Evolutionary conservation across 2,797 vertebrate genomes (phyloP).

Genomic region (Psittacula derbiana): DNA sequence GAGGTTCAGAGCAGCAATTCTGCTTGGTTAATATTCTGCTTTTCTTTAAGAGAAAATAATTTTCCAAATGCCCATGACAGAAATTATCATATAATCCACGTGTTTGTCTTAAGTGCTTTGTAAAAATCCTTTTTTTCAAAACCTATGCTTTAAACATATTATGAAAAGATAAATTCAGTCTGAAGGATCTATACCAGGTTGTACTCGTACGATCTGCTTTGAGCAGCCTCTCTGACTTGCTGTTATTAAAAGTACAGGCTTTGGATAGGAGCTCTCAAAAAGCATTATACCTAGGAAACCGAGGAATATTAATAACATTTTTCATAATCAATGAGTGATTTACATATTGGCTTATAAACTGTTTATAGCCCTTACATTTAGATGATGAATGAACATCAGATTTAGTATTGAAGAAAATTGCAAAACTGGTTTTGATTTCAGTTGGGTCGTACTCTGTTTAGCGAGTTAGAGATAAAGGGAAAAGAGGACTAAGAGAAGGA

Average conservation of each 20-base stretch:
- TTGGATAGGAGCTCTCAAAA: not conserved
- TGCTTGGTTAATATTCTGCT: not conserved
- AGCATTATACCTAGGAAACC: not conserved
- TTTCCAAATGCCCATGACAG: not conserved
- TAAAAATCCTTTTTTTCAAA: not conserved
- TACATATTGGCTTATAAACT: not conserved
- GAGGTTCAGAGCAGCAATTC: not conserved
- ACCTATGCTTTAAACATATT: not conserved
- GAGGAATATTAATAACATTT: not conserved
- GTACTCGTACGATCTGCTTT: not conserved
- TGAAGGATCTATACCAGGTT: not conserved
- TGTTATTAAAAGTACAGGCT: not conserved
- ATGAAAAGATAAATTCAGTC: not conserved
- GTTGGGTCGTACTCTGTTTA: rapidly evolving
- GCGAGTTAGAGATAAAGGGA: not conserved
- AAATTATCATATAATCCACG: not conserved
- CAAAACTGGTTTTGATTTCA: not conserved
- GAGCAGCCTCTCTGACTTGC: not conserved
- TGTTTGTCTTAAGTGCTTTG: not conserved
- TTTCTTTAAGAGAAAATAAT: not conserved
- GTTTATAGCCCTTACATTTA: not conserved
- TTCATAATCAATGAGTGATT: not conserved
- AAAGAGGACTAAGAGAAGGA: not conserved
- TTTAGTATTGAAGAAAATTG: not conserved
- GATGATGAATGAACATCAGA: not conserved